Evolutionary conservation across 2,888 invertebrate genomes (phyloP).

Genomic region (Scotopteryx bipunctaria): DNA sequence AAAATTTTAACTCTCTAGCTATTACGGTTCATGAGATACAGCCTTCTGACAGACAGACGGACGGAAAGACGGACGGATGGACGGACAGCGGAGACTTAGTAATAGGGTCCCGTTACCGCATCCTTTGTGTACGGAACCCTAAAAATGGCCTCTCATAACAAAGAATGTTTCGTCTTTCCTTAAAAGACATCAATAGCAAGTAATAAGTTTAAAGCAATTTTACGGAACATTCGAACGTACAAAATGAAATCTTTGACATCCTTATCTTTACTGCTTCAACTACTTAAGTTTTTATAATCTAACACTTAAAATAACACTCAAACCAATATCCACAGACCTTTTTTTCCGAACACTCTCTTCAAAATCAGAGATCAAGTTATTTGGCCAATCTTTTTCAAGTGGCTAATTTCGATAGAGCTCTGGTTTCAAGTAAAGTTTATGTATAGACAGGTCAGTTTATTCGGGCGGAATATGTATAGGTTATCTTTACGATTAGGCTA

Average conservation of each 20-base stretch:
- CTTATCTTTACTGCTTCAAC: slow-evolving; percentile 37
- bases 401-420: slow-evolving; percentile 22
- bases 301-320: slow-evolving; percentile 36
- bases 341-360: neutral
- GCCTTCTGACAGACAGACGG: too few species aligned
- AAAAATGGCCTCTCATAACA: too few species aligned
- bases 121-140: too few species aligned
- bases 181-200: slow-evolving; percentile 3
- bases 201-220: slow-evolving; percentile 21
- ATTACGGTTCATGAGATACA: too few species aligned
- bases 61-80: too few species aligned
- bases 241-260: slow-evolving; percentile 2
- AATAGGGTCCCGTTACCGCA: too few species aligned
- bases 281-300: slow-evolving; percentile 45
- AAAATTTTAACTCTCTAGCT: too few species aligned
- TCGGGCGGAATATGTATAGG: slow-evolving; percentile 17
- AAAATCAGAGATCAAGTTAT: slow-evolving; percentile 19
- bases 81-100: too few species aligned
- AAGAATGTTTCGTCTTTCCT: too few species aligned
- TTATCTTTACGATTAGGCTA: slow-evolving; percentile 44
- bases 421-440: neutral
- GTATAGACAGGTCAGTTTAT: neutral
- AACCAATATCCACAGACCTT: slow-evolving; percentile 28
- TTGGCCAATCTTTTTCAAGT: neutral
- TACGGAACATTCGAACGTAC: neutral